phyloP scores from a whole-genome alignment of 92 coral and sea anemone genomes.

The Epizoanthus ramosus region DNA sequence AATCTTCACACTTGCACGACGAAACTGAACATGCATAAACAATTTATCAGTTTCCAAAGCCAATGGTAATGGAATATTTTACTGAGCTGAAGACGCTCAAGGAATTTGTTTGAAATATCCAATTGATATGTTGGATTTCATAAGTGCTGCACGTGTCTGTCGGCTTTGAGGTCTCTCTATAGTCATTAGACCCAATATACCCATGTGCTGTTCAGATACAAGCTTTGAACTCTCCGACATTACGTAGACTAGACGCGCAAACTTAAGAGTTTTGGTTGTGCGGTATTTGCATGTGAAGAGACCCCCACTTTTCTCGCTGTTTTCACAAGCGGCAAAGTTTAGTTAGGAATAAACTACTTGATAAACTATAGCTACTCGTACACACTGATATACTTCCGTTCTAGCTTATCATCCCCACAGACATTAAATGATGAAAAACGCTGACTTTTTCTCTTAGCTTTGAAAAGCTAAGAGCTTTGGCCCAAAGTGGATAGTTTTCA shows the following conservation, averaged over 20 bases:
- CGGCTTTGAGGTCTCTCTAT: background rate
- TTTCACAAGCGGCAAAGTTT: background rate
- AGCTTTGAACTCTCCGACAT: conserved; percentile 12
- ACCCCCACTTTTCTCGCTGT: background rate
- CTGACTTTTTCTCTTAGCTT: too few relatives aligned
- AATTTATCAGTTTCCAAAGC: too few relatives aligned
- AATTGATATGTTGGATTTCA: too few relatives aligned
- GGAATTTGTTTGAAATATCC: too few relatives aligned
- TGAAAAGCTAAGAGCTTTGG: too few relatives aligned
- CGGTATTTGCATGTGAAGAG: background rate
- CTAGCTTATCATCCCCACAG: too few relatives aligned
- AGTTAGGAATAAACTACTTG: background rate
- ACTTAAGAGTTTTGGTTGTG: conserved; percentile 2
- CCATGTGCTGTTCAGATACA: background rate
- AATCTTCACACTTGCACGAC: too few relatives aligned
- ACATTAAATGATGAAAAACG: too few relatives aligned
- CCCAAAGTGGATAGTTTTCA: too few relatives aligned
- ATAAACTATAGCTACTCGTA: background rate
- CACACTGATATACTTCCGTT: background rate
- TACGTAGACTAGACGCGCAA: background rate
- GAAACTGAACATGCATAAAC: too few relatives aligned
- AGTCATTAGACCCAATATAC: background rate
- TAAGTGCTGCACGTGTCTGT: background rate
- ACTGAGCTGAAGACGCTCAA: too few relatives aligned
- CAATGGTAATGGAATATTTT: too few relatives aligned